phyloP scores from a whole-genome alignment of 1,140 invertebrate genomes.

The Oryctes rhinoceros region DNA sequence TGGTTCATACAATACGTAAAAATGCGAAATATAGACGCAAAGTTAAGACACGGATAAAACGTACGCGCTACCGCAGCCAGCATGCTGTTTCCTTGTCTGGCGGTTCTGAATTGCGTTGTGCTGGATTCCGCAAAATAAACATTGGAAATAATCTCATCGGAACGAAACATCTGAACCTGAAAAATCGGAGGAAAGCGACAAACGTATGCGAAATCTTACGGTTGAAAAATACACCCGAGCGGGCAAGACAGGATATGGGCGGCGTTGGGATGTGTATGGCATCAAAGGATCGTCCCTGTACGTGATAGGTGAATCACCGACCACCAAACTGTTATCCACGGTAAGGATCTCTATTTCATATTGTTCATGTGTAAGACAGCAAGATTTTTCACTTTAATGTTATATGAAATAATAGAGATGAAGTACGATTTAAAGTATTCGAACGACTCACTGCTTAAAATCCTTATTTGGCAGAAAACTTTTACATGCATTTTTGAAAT shows the following conservation, averaged over 20 bases:
- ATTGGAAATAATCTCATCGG: constrained; percentile 22
- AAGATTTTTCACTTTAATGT: too few species aligned
- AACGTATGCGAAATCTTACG: not conserved
- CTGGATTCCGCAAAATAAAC: constrained; percentile 15
- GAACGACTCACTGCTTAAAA: too few species aligned
- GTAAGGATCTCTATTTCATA: not conserved
- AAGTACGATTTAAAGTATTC: too few species aligned
- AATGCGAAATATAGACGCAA: not conserved
- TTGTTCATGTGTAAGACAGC: not conserved
- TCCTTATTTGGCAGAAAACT: too few species aligned
- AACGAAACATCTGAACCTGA: constrained; percentile 20
- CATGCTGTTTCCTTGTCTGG: not conserved
- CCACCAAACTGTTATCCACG: not conserved
- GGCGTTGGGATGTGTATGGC: not conserved
- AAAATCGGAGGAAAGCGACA: constrained; percentile 1
- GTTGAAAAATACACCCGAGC: not conserved
- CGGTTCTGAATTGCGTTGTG: not conserved
- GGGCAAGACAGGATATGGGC: not conserved
- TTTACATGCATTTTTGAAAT: too few species aligned
- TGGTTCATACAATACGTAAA: not conserved
- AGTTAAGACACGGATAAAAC: not conserved
- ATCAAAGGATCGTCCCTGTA: not conserved
- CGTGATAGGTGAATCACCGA: not conserved
- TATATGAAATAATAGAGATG: too few species aligned
- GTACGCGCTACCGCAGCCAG: not conserved